These are phyloP conservation scores for Emydura subglobosa DNA, from an alignment of 2,113 vertebrate genomes.

Conservation along the genomic window DNA sequence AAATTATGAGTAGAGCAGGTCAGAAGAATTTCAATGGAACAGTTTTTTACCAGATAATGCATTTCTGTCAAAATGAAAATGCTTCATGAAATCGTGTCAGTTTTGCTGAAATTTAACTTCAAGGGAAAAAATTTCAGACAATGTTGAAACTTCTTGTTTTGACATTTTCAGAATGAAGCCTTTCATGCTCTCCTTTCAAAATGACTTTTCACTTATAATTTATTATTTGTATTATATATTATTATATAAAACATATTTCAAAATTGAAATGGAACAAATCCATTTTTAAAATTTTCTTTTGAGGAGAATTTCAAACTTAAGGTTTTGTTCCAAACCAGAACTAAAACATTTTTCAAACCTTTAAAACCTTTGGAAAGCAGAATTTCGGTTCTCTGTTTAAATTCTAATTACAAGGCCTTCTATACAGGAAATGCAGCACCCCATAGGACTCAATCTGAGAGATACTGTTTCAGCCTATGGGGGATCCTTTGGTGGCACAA, in stretches of 20 bases:
- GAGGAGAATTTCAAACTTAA: background rate
- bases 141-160: background rate
- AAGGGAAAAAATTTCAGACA: background rate
- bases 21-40: background rate
- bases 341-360: no score
- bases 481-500: background rate
- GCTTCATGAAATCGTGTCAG: background rate
- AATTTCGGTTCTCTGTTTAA: background rate
- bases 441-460: background rate
- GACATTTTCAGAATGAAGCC: background rate
- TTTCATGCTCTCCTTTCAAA: background rate
- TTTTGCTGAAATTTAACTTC: background rate
- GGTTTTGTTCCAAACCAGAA: background rate
- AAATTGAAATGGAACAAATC: background rate
- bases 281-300: background rate
- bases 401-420: background rate
- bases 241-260: background rate
- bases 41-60: background rate
- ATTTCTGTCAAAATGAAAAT: background rate
- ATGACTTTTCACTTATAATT: background rate
- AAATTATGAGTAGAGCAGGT: background rate
- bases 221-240: background rate
- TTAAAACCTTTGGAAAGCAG: no score
- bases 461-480: background rate
- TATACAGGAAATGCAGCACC: background rate